Evolutionary conservation across 92 coral and sea anemone species (phyloP), one percentile per base, ranked within the genome.

Genomic region (Heliopora coerulea): DNA sequence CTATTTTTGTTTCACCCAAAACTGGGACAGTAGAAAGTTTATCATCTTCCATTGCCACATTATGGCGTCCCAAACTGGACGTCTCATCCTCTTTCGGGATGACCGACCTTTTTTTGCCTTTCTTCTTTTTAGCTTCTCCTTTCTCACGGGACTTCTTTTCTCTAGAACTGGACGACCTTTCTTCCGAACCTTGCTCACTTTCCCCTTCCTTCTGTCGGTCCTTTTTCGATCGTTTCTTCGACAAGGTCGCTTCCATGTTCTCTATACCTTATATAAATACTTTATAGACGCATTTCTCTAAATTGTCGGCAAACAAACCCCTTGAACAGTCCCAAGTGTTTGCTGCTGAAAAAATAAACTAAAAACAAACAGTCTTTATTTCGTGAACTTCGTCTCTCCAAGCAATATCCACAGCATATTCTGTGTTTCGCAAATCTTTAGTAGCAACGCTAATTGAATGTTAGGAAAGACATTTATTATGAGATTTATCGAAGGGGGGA

Each of bases 61-160:
- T 57, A 39, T 60, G 46, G 8, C 18, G 50, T 32, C 66, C 78
- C 37, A 46, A 5, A 11, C 1, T 67, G 20, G 34, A 34, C 9
- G 39, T 5, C 35, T 69, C 61, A 50, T 69, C 62, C 17, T 11
- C 19, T 7, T 52, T 52, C 52, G 76, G 76, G 62, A 69, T 28
- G 23, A 62, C 15, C 15, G 76, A 49, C 17, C 76, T 56, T 52
- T 74, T 62, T 62, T n/a, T 62, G 25, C 46, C 49, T 30, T 32
- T 73, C 49, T 28, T 68, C 49, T 58, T 67, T 57, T 65, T 75
- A 15, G 58, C 33, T 23, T 65, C 31, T 32, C 33, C 24, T 65
- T 19, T 70, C 33, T 62, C 49, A 34, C 73, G 74, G 48, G 23
- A 42, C n/a, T 73, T 59, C 18, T 68, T 83, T 56, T 79, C 81